Percentiles rank a stretch among this genome's conserved stretches.
These are phyloP conservation scores for Aurelia aurita complex sp. Pacific DNA, from an alignment of 30 jellyfish, hydroid and myxozoan genomes.

Conservation along the genomic window DNA sequence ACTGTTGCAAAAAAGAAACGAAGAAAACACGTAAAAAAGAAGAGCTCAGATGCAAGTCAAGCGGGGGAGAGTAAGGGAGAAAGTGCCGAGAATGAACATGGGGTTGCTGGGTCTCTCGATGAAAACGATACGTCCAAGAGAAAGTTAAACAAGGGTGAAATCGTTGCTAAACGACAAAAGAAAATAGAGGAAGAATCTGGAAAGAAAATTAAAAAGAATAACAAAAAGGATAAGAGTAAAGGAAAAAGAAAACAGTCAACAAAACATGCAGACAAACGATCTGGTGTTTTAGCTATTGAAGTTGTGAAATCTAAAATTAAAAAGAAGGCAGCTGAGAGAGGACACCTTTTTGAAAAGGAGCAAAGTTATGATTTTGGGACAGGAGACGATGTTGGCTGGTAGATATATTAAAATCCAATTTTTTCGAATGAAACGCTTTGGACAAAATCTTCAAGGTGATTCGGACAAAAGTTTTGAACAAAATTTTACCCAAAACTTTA, in stretches of 20 bases:
- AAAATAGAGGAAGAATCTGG: neutral
- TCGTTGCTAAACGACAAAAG: neutral
- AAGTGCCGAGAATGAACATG: neutral
- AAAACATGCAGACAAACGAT: neutral
- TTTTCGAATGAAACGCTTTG: neutral
- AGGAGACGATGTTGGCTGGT: slow-evolving; percentile 37
- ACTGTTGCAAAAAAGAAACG: neutral
- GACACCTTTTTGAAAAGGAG: neutral
- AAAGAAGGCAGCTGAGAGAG: neutral
- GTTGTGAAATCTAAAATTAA: neutral
- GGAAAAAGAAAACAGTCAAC: neutral
- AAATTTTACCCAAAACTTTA: too few relatives aligned
- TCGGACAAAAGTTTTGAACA: too few relatives aligned
- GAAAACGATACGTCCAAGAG: neutral
- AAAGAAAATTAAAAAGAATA: neutral
- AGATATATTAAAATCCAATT: neutral
- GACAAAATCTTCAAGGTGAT: neutral
- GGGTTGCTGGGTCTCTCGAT: neutral
- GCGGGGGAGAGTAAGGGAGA: neutral
- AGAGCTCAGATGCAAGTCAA: neutral
- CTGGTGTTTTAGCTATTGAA: slow-evolving; percentile 40
- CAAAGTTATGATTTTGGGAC: slow-evolving; percentile 13
- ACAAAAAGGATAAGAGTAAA: neutral
- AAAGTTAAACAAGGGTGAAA: neutral
- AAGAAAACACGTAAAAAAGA: neutral